Conservation (phyloP, 2,797 vertebrate species). For the Enteromius unitaeniatus region DNA sequence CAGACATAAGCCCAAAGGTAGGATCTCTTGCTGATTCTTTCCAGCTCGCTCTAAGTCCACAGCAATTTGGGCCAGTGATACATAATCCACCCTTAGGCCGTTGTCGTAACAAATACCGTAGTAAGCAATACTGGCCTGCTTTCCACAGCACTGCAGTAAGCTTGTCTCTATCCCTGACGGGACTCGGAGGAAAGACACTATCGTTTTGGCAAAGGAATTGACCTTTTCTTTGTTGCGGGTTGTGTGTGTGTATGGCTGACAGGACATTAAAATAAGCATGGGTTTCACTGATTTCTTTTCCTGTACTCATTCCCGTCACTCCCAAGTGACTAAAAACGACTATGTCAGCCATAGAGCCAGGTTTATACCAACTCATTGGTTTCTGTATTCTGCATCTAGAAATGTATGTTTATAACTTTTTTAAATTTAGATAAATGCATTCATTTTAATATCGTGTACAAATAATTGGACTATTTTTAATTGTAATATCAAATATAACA, state of each 20-base stretch:
- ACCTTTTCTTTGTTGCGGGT: constrained; percentile 33
- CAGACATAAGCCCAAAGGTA: neutral
- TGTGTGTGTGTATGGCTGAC: constrained; percentile 23
- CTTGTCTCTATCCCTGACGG: constrained; percentile 46
- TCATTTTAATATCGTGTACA: neutral
- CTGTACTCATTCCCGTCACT: neutral
- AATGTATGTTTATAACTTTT: neutral
- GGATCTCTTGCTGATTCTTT: neutral
- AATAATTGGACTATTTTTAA: neutral
- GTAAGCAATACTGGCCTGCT: constrained; percentile 45
- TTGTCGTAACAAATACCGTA: neutral
- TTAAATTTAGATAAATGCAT: neutral
- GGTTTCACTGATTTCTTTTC: neutral
- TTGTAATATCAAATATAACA: neutral
- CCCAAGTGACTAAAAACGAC: constrained; percentile 1
- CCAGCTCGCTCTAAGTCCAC: constrained; percentile 21
- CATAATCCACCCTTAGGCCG: constrained; percentile 25
- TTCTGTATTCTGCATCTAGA: neutral
- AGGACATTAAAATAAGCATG: constrained; percentile 9
- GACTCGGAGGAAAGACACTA: constrained; percentile 21
- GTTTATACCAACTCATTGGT: neutral
- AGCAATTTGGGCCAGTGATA: constrained; percentile 27
- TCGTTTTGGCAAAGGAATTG: constrained; percentile 38
- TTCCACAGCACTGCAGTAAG: constrained; percentile 20
- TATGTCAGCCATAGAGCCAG: neutral